Percentiles rank a stretch among this genome's conserved stretches.
phyloP scores from a whole-genome alignment of 2,888 invertebrate genomes.

The Drosophila cracens region DNA sequence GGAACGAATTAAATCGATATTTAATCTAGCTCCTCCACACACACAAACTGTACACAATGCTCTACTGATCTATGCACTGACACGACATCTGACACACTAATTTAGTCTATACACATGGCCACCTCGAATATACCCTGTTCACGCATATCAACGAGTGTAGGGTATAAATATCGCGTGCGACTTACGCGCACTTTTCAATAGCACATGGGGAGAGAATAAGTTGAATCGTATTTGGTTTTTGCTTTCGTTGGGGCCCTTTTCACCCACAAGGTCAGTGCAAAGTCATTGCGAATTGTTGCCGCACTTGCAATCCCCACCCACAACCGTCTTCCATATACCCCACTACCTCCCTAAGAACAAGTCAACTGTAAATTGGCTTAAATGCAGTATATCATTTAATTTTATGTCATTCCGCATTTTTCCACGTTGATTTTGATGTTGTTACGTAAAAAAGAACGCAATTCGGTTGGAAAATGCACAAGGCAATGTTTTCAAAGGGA shows the following conservation, averaged over 20 bases:
- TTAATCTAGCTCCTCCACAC: not conserved
- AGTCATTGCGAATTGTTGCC: slow-evolving; percentile 67
- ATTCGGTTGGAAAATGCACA: slow-evolving; percentile 2
- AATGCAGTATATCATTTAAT: slow-evolving; percentile 65
- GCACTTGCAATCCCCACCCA: slow-evolving; percentile 12
- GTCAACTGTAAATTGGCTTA: slow-evolving; percentile 78
- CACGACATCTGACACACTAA: not conserved
- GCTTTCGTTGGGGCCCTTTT: slow-evolving; percentile 36
- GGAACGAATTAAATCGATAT: not conserved
- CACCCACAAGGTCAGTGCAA: slow-evolving; percentile 66
- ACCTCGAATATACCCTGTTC: not conserved
- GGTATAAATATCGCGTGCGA: slow-evolving; percentile 58
- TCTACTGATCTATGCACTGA: not conserved
- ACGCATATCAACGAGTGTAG: not conserved
- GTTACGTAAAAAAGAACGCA: not conserved
- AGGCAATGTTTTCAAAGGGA: not conserved
- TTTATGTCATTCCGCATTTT: slow-evolving; percentile 46
- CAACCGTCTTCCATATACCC: too few species aligned
- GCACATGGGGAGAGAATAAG: slow-evolving; percentile 43
- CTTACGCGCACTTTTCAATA: slow-evolving; percentile 57
- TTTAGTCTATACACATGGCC: not conserved
- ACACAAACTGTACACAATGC: not conserved
- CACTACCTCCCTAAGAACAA: slow-evolving; percentile 38
- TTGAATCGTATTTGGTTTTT: slow-evolving; percentile 43
- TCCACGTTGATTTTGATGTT: slow-evolving; percentile 36